Base-by-base conservation (phyloP, 1,140 invertebrate genomes). In the Asbolus verrucosus region DNA sequence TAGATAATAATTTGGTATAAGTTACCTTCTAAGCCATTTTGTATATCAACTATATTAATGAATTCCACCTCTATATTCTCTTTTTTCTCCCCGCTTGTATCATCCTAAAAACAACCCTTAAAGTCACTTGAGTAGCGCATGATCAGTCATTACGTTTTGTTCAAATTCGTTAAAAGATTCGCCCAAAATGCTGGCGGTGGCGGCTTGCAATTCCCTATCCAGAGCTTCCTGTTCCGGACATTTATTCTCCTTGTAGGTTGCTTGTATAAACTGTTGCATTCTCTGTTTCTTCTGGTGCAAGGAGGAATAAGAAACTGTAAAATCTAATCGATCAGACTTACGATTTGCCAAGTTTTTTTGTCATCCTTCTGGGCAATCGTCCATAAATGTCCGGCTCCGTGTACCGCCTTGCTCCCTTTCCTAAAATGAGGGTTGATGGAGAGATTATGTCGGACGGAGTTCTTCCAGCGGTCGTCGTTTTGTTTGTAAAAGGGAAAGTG, bases 401-500 rank as follows among this genome's bases (percentile, higher is more conserved):
- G 91, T 0, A 91, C 86, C 0, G 92, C 91, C 76, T 94, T 92
- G 0, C 89, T 89, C 0, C 92, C 93, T 80, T 95, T 95, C 1
- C 92, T 86, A 77, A 95, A 95, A 79, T 94, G 92, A 0, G 93
- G 93, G 81, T 94, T 95, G 77, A 95, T 95, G 1, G 92, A 94
- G 9, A 95, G 82, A 82, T 94, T 94, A 79, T 94, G 93, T 65
- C 93, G 84, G 0, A 95, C 92, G 0, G 93, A 95, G 80, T 95
- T 95, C 79, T 95, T 95, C 93, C 93, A 95, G 71, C 93, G 87
- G 73, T 94, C 93, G 69, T 95, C 93, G 74, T 93, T 91, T 27
- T 91, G 89, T 78, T 93, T 92, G 81, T 93, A 95, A 76, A 89
- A 95, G 0, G 93, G 92, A 82, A 93, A 95, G 65, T 89, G 91